phyloP scores from a whole-genome alignment of 2,888 invertebrate genomes.

The Ornithoptera alexandrae region DNA sequence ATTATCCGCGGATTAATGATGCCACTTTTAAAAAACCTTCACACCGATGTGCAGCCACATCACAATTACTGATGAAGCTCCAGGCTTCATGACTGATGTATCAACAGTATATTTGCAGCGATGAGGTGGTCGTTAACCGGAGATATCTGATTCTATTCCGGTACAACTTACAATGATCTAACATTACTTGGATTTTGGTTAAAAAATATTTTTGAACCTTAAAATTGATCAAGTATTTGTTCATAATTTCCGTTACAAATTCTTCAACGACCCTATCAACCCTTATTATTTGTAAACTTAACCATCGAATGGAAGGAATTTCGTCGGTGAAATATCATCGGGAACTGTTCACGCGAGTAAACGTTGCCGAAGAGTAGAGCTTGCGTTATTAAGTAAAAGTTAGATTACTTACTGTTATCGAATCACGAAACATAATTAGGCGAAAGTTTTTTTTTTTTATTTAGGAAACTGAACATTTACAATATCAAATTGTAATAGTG shows the following conservation, averaged over 20 bases:
- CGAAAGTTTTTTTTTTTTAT: no score
- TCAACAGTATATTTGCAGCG: no score
- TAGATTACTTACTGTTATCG: slow-evolving; percentile 18
- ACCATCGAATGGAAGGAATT: slow-evolving; percentile 5
- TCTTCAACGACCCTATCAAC: background rate
- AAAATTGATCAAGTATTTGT: no score
- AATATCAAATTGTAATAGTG: no score
- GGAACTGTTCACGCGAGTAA: slow-evolving; percentile 9
- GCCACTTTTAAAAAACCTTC: slow-evolving; percentile 43
- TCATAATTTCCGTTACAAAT: background rate
- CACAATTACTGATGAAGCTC: no score
- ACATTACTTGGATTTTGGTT: no score
- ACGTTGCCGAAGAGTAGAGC: slow-evolving; percentile 16
- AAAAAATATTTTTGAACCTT: no score
- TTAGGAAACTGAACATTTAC: no score
- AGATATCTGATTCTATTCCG: no score
- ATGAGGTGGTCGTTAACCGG: no score
- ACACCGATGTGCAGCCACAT: background rate
- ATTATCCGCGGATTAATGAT: slow-evolving; percentile 70
- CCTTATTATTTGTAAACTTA: background rate
- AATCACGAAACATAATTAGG: background rate
- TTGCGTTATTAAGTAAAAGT: slow-evolving; percentile 24
- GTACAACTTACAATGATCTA: no score
- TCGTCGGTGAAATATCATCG: slow-evolving; percentile 8
- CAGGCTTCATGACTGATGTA: no score